Percentiles rank a stretch among this genome's conserved stretches.
These are phyloP conservation scores for Pristionchus pacificus DNA, from an alignment of 1,140 invertebrate genomes.

Conservation along the genomic window DNA sequence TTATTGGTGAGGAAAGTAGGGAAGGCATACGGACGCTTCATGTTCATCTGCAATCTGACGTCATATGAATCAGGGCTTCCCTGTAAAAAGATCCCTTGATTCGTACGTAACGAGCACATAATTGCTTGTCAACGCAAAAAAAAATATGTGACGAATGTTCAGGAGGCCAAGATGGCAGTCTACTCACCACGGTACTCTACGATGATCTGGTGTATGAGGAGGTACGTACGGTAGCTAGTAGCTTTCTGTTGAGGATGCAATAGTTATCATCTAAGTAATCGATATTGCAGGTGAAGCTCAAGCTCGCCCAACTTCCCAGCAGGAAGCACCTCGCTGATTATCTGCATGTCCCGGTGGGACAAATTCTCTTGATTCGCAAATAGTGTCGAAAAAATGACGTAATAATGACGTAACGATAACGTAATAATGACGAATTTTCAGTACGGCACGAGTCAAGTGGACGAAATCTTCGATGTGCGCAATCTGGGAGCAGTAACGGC, in stretches of 20 bases:
- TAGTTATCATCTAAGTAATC: slow-evolving; percentile 26
- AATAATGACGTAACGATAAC: no score
- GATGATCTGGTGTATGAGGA: slow-evolving; percentile 26
- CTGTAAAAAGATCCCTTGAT: neutral
- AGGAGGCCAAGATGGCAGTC: slow-evolving; percentile 42
- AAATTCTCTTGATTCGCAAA: no score
- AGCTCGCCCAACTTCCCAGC: slow-evolving; percentile 36
- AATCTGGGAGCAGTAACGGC: slow-evolving; percentile 46
- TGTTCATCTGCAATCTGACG: slow-evolving; percentile 1
- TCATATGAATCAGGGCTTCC: neutral
- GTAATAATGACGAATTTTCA: slow-evolving; percentile 7
- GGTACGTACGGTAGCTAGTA: slow-evolving; percentile 1
- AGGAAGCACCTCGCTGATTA: slow-evolving; percentile 46
- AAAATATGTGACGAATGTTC: neutral
- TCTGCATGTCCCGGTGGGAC: slow-evolving; percentile 36
- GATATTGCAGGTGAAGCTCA: slow-evolving; percentile 11
- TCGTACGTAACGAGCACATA: no score
- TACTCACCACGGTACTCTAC: slow-evolving; percentile 41
- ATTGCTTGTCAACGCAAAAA: neutral
- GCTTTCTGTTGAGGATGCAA: neutral
- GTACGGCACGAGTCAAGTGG: slow-evolving; percentile 16
- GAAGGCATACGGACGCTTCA: slow-evolving; percentile 80
- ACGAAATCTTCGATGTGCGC: slow-evolving; percentile 27
- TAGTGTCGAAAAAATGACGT: no score
- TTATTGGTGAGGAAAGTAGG: slow-evolving; percentile 60